A percentile compares a stretch with the other conserved stretches of the same genome.
Conservation (phyloP, 2,797 vertebrate genomes). For the Onychomys arenicola region DNA sequence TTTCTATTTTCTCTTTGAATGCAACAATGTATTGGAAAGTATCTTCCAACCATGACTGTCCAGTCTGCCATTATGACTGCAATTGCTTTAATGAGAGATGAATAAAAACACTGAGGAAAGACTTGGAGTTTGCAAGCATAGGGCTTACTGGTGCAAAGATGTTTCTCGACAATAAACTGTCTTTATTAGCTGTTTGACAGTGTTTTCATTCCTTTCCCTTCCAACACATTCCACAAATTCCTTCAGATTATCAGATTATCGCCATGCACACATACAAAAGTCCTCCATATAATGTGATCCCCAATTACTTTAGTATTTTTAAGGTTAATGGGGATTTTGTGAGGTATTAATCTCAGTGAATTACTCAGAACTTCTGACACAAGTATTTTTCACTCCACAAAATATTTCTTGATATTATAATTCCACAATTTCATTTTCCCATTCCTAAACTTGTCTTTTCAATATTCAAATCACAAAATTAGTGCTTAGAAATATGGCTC, state of each 20-base stretch:
- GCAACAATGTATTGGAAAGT: background rate
- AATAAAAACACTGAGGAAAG: background rate
- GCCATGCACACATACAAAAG: background rate
- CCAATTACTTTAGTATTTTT: background rate
- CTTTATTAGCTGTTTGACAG: background rate
- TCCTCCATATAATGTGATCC: background rate
- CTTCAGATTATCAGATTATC: background rate
- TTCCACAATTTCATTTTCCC: background rate
- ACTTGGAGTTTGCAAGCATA: background rate
- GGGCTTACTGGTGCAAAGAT: background rate
- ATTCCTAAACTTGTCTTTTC: background rate
- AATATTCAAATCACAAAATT: background rate
- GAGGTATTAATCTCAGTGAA: background rate
- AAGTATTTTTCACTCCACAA: background rate
- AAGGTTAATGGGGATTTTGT: background rate
- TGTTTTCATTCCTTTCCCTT: background rate
- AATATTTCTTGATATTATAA: background rate
- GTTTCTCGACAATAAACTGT: background rate
- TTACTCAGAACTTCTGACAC: background rate
- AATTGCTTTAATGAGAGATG: background rate
- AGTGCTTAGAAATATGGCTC: background rate
- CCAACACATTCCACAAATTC: background rate
- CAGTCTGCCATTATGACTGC: background rate
- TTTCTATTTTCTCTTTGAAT: conserved; percentile 11
- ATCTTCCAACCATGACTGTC: background rate